phyloP scores from a whole-genome alignment of 2,797 vertebrate genomes.

The Sparus aurata region DNA sequence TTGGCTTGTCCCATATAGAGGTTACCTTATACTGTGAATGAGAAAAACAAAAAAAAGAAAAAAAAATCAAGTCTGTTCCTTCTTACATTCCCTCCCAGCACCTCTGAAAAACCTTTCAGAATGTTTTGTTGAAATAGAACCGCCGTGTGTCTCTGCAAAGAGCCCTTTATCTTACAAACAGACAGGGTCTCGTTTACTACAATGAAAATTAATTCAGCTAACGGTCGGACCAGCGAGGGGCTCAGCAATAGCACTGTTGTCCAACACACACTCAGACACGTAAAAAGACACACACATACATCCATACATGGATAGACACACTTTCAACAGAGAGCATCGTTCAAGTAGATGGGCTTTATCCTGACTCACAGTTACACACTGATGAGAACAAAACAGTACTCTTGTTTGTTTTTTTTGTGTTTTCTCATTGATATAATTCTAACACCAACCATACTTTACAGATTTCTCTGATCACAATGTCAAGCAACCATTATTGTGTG shows the following conservation, averaged over 20 bases:
- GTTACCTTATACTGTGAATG: conserved; percentile 37
- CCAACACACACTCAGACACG: conserved; percentile 66
- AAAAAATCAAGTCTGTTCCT: conserved; percentile 45
- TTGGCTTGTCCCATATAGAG: conserved; percentile 43
- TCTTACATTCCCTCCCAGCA: conserved; percentile 48
- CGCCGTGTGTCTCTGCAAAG: conserved; percentile 36
- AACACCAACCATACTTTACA: conserved; percentile 75
- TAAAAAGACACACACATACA: conserved; percentile 48
- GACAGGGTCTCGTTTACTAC: conserved; percentile 39
- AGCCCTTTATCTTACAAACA: conserved; percentile 37
- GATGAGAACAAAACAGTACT: conserved; percentile 81
- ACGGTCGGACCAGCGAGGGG: conserved; percentile 66
- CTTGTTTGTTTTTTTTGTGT: conserved; percentile 54
- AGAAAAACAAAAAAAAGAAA: background rate
- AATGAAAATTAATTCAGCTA: conserved; percentile 57
- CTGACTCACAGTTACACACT: conserved; percentile 83
- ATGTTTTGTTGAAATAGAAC: conserved; percentile 50
- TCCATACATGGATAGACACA: conserved; percentile 60
- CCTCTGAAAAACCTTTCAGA: conserved; percentile 52
- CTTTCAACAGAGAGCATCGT: conserved; percentile 78
- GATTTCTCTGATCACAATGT: conserved; percentile 73
- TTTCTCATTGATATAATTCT: conserved; percentile 72
- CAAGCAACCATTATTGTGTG: conserved; percentile 71
- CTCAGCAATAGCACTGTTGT: conserved; percentile 81
- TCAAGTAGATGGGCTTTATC: conserved; percentile 84